Evolutionary conservation across 1,140 invertebrate genomes (phyloP), one percentile per base, ranked within the genome.

Genomic region (Bicyclus anynana): DNA sequence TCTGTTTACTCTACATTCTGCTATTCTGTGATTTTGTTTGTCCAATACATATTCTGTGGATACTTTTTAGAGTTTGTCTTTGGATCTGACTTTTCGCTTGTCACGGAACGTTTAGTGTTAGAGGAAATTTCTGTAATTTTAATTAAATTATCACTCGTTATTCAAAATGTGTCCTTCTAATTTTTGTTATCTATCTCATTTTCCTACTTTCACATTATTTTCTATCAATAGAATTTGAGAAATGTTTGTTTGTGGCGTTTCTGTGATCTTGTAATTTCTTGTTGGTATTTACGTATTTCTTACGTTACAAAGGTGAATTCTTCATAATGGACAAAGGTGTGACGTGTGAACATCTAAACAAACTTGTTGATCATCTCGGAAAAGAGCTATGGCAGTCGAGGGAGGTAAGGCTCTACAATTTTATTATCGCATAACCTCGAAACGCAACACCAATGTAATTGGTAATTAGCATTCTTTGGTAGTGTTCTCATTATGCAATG

Each of bases 271-370:
- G 68, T 78, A 70, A 69, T 81, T 56, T 80, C 62, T 64, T 61
- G 65, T 79, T 63, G 57, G 69, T 82, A 76, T 81, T 76, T 77
- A 71, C 61, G 53, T 76, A 64, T 64, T 56, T 60, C 60, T 51
- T 66, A 55, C 52, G 61, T 53, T 62, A 64, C 44, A 69, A 67
- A 71, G 61, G 29, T 33, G 63, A 74, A 62, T 68, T 69, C 56
- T 61, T 62, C 57, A 64, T 64, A 76, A 87, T 87, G 84, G 81
- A 85, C 74, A 85, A 78, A 77, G 76, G 82, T 56, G 80, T 86
- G 67, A 86, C 84, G 52, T 89, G 87, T 76, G 84, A 87, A 52
- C 87, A 89, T 70, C 62, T 89, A 53, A 87, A 87, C 63, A 85
- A 81, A 52, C 65, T 89, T 13, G 67, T 74, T 53, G 78, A 87